A percentile compares a stretch with the other conserved stretches of the same genome.
These are phyloP conservation scores for Chloroceryle inda DNA, from an alignment of 2,797 vertebrate genomes.

Conservation along the genomic window DNA sequence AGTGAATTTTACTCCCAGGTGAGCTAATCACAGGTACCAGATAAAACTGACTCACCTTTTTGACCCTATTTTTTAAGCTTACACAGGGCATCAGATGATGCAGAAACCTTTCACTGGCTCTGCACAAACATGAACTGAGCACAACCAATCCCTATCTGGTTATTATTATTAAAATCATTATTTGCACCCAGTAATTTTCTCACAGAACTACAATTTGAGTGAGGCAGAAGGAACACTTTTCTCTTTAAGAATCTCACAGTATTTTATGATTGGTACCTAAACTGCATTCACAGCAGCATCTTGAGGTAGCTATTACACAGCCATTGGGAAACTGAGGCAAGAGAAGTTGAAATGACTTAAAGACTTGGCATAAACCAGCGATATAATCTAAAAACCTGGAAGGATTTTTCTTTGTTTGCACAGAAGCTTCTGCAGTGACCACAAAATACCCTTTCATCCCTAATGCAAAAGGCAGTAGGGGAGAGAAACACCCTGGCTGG, in stretches of 20 bases:
- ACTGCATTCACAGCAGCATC: neutral
- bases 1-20: neutral
- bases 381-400: neutral
- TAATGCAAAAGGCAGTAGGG: neutral
- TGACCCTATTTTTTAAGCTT: neutral
- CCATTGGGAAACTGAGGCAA: neutral
- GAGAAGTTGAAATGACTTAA: neutral
- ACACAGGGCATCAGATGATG: neutral
- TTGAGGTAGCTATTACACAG: neutral
- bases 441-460: neutral
- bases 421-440: neutral
- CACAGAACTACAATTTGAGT: neutral
- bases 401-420: neutral
- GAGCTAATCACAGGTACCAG: neutral
- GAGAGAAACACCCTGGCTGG: slow-evolving; percentile 5
- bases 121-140: neutral
- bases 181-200: neutral
- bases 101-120: neutral
- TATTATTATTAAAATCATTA: neutral
- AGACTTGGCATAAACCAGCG: neutral
- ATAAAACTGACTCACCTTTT: neutral
- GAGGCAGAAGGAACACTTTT: neutral
- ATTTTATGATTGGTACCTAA: neutral
- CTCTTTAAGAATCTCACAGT: too few relatives aligned
- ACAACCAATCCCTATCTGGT: neutral